A percentile compares a stretch with the other conserved stretches of the same genome.
phyloP scores from a whole-genome alignment of 2,888 invertebrate species.

The Calameuta idolon region DNA sequence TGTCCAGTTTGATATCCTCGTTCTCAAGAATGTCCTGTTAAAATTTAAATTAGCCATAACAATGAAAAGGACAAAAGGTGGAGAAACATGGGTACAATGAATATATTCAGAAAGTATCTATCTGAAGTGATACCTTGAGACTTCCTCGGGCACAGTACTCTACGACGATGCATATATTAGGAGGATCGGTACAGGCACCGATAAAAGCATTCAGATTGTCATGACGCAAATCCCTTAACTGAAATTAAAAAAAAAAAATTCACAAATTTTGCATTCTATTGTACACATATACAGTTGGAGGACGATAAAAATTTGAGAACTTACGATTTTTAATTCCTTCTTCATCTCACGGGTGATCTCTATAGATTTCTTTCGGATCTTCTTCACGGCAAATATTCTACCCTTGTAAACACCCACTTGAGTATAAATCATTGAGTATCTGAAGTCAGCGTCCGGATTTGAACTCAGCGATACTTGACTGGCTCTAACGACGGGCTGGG shows the following conservation, averaged over 20 bases:
- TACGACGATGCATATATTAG: slow-evolving; percentile 89
- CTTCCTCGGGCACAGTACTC: slow-evolving; percentile 92
- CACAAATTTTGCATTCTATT: neutral
- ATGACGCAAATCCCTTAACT: slow-evolving; percentile 92
- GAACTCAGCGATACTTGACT: slow-evolving; percentile 93
- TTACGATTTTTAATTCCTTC: slow-evolving; percentile 90
- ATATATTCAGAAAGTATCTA: neutral
- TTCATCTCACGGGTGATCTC: slow-evolving; percentile 92
- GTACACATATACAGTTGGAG: neutral
- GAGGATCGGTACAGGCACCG: slow-evolving; percentile 91
- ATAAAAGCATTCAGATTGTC: slow-evolving; percentile 93
- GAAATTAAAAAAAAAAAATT: slow-evolving; percentile 33
- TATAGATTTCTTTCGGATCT: slow-evolving; percentile 85
- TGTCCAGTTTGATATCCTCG: slow-evolving; percentile 94
- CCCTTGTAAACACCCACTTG: slow-evolving; percentile 92
- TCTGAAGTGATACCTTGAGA: slow-evolving; percentile 77
- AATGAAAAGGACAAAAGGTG: neutral
- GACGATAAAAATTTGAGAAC: slow-evolving; percentile 41
- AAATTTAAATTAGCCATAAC: neutral
- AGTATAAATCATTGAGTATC: slow-evolving; percentile 91
- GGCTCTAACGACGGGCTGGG: slow-evolving; percentile 73
- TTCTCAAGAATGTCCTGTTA: slow-evolving; percentile 91
- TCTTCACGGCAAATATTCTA: slow-evolving; percentile 87
- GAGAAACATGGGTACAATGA: neutral
- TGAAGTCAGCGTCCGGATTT: slow-evolving; percentile 91